These are phyloP conservation scores for Brachyptera putata DNA, from an alignment of 2,888 invertebrate genomes.

Conservation along the genomic window DNA sequence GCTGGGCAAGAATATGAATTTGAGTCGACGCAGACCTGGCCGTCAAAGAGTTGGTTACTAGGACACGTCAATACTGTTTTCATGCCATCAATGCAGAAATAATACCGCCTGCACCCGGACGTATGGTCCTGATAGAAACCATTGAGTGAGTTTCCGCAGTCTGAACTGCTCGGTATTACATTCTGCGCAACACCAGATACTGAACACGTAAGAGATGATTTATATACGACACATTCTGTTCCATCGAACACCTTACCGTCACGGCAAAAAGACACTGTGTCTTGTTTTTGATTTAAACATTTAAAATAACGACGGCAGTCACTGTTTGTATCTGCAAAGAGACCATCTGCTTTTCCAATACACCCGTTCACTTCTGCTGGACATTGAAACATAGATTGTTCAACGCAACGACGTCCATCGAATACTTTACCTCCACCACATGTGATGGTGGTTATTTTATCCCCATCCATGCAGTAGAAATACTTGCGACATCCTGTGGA, in stretches of 20 bases:
- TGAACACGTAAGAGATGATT: background rate
- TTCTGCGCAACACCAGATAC: background rate
- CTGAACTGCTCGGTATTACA: conserved; percentile 20
- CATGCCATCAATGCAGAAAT: conserved; percentile 53
- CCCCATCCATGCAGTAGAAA: conserved; percentile 55
- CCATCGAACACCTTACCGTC: conserved; percentile 39
- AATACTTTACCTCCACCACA: conserved; percentile 56
- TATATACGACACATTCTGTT: conserved; percentile 37
- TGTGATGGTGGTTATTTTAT: conserved; percentile 52
- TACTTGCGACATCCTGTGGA: conserved; percentile 55
- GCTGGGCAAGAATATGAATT: conserved; percentile 50
- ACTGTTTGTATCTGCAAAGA: conserved; percentile 37
- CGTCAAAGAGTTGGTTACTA: conserved; percentile 52
- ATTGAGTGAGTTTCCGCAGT: conserved; percentile 45
- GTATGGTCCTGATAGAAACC: conserved; percentile 55
- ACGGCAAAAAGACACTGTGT: conserved; percentile 36
- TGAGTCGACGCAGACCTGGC: conserved; percentile 52
- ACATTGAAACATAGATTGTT: conserved; percentile 47
- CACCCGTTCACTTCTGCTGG: conserved; percentile 41
- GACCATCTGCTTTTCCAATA: conserved; percentile 38
- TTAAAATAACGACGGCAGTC: conserved; percentile 38
- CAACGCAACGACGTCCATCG: conserved; percentile 55
- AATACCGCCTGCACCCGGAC: conserved; percentile 52
- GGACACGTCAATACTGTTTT: conserved; percentile 52
- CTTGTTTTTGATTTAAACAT: conserved; percentile 35